Percentiles rank a stretch among this genome's conserved stretches.
These are phyloP conservation scores for Morpho helenor DNA, from an alignment of 2,888 invertebrate genomes.

Conservation along the genomic window DNA sequence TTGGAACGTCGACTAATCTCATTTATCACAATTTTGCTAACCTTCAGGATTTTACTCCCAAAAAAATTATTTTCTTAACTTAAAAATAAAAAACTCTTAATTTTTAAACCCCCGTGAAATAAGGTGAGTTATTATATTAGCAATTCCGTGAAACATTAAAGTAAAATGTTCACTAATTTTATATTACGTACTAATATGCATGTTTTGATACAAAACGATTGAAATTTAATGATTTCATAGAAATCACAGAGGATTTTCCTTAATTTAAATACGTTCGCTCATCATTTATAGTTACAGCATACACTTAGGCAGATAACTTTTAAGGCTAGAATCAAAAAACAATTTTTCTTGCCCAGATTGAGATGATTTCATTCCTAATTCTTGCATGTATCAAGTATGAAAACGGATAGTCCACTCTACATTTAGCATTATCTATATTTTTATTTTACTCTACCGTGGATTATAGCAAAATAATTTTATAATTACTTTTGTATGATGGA, in stretches of 20 bases:
- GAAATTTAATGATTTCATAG: constrained; percentile 50
- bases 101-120: background rate
- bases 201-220: constrained; percentile 71
- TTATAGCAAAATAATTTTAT: too few relatives aligned
- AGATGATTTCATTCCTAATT: too few relatives aligned
- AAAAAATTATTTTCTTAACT: too few relatives aligned
- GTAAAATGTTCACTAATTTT: background rate
- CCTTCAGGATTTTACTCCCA: background rate
- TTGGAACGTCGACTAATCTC: background rate
- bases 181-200: constrained; percentile 9
- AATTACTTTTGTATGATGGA: too few relatives aligned
- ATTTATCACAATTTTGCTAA: constrained; percentile 1
- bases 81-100: background rate
- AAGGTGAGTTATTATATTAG: background rate
- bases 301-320: background rate
- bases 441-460: too few relatives aligned
- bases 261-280: too few relatives aligned
- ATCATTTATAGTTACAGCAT: too few relatives aligned
- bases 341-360: too few relatives aligned
- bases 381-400: too few relatives aligned
- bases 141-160: background rate
- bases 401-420: too few relatives aligned
- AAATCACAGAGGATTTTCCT: constrained; percentile 40
- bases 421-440: too few relatives aligned
- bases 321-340: too few relatives aligned